phyloP scores from a whole-genome alignment of 2,113 vertebrate genomes.

The Phalacrocorax carbo region DNA sequence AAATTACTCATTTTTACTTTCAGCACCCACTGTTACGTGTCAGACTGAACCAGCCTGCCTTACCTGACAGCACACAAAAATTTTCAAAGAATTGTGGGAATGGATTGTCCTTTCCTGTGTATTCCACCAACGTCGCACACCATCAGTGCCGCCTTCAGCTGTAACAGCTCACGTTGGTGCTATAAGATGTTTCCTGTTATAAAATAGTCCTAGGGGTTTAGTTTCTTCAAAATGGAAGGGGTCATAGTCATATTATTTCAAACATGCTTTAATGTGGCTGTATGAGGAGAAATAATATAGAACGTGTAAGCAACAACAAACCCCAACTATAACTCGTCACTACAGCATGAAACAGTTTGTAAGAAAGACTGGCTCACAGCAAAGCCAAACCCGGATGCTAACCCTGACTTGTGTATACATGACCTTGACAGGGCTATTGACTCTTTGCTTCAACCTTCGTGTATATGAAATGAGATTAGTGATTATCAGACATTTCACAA shows the following conservation, averaged over 20 bases:
- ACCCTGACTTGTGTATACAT: background rate
- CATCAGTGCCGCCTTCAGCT: background rate
- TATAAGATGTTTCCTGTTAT: background rate
- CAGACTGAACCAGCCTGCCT: background rate
- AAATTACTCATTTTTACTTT: background rate
- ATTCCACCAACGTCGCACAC: fast-evolving
- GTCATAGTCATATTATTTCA: background rate
- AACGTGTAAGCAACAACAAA: background rate
- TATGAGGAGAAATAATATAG: background rate
- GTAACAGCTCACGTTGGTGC: background rate
- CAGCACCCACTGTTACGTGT: background rate
- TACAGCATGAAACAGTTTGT: background rate
- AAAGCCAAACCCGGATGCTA: background rate
- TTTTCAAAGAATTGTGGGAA: background rate
- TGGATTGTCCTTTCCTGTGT: background rate
- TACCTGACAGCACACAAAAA: background rate
- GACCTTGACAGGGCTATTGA: background rate
- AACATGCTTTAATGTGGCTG: background rate
- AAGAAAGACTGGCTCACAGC: background rate
- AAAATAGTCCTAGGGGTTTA: background rate
- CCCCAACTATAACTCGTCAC: background rate
- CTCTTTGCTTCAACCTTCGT: background rate
- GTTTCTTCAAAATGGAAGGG: background rate
- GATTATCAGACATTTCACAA: background rate
- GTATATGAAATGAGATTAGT: background rate